These are phyloP conservation scores for Melospiza melodia DNA, from an alignment of 2,113 vertebrate genomes.

Conservation along the genomic window DNA sequence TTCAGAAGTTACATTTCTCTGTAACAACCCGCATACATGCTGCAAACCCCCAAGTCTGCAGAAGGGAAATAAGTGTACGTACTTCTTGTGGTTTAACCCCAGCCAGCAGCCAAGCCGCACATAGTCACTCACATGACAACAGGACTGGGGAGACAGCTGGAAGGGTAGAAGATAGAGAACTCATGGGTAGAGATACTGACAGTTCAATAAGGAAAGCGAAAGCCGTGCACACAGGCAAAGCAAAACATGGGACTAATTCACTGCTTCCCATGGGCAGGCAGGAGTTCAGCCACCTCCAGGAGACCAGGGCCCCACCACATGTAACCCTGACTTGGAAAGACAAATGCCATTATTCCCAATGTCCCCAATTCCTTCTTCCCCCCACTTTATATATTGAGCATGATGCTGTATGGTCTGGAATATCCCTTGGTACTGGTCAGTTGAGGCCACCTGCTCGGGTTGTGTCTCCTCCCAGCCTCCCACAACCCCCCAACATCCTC, in stretches of 20 bases:
- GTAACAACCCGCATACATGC: neutral
- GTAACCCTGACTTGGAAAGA: neutral
- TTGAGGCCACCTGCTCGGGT: neutral
- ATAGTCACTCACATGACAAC: neutral
- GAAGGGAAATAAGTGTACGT: neutral
- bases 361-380: neutral
- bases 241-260: neutral
- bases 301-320: neutral
- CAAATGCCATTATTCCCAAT: neutral
- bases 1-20: neutral
- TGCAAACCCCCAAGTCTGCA: neutral
- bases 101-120: neutral
- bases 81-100: neutral
- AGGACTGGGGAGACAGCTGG: accelerated
- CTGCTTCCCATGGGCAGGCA: neutral
- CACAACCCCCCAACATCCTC: neutral
- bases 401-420: neutral
- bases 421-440: neutral
- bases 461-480: neutral
- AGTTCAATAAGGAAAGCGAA: neutral
- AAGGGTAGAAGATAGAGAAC: neutral
- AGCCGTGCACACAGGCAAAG: neutral
- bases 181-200: neutral
- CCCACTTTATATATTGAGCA: neutral
- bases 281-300: neutral